Base-by-base conservation (phyloP, 92 coral and sea anemone genomes). In the Parazoanthus atlanticus region DNA sequence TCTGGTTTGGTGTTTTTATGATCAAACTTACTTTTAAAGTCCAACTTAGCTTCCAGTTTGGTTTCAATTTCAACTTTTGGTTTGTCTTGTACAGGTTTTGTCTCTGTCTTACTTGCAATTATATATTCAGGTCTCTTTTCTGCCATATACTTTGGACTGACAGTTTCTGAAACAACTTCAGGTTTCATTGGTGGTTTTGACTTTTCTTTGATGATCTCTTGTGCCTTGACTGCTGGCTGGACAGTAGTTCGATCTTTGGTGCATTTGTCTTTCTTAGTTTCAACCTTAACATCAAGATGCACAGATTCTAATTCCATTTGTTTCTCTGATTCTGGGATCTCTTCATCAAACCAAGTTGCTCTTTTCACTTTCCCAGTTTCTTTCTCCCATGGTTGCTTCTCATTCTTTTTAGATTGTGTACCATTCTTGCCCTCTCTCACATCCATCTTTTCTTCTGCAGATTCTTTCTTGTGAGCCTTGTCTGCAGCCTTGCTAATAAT, bases 271-370 rank as follows among this genome's bases (percentile, higher is more conserved):
- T 76, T 89, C 31, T 86, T 85, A 13, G 41, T 65, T 36, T 89
- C 84, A 19, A 81, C 64, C 43, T 86, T 82, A 17, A 91, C 92
- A 49, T 90, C 90, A 74, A 76, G 81, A 81, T 78, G 88, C 25
- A 92, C 90, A 38, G 90, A 91, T 15, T 80, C 86, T 9, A 80
- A 47, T 30, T 92, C 93, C 30, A 52, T 87, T 64, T 86, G 83
- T 73, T 90, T 91, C 26, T 93, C 98, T 11, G 88, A 91, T 15
- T 84, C 87, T 52, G 96, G 95, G 23, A 78, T 92, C 34, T 89
- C 93, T 70, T 95, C 98, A 80, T 93, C 98, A 36, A 88, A 93
- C 98, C 98, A 95, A 16, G 90, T 69, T 28, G 98, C 98, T 88
- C 85, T 92, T 5, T 94, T 87, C 8, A 95, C 90, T 80, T 86